These are phyloP conservation scores for Orthosia incerta DNA, from an alignment of 2,888 invertebrate genomes.

Conservation along the genomic window DNA sequence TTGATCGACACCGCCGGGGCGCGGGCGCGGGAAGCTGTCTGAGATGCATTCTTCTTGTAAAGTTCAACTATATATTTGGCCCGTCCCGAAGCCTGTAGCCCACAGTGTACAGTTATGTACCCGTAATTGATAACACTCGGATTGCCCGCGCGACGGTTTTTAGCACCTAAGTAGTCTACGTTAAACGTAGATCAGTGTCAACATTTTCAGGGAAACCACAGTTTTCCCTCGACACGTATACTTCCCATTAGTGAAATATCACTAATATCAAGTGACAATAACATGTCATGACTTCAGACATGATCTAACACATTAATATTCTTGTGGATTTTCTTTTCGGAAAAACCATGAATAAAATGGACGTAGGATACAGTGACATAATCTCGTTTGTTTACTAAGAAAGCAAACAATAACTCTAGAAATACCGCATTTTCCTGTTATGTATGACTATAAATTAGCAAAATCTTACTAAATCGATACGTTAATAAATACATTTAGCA, in stretches of 20 bases:
- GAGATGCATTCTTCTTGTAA: constrained; percentile 90
- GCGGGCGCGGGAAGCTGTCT: constrained; percentile 88
- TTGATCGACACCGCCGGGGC: constrained; percentile 90
- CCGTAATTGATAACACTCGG: constrained; percentile 67
- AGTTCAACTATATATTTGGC: constrained; percentile 90
- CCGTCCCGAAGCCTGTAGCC: constrained; percentile 77
- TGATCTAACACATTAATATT: constrained; percentile 15
- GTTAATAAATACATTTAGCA: constrained; percentile 16
- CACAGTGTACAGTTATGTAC: constrained; percentile 83
- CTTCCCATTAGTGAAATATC: constrained; percentile 28
- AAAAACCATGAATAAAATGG: constrained; percentile 23
- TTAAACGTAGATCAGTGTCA: constrained; percentile 16
- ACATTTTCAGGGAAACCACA: constrained; percentile 49
- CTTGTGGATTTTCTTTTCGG: constrained; percentile 28
- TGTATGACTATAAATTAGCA: constrained; percentile 18
- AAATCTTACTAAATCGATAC: constrained; percentile 21
- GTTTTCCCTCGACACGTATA: constrained; percentile 13
- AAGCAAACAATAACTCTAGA: constrained; percentile 23
- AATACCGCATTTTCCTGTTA: constrained; percentile 16
- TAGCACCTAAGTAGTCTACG: constrained; percentile 17
- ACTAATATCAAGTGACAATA: constrained; percentile 27
- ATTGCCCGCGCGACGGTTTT: constrained; percentile 53
- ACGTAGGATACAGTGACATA: constrained; percentile 13
- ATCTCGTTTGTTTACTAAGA: constrained; percentile 11
- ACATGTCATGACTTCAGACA: neutral